A percentile compares a stretch with the other conserved stretches of the same genome.
phyloP scores from a whole-genome alignment of 2,113 vertebrate genomes.

The Cryptotis parvus region DNA sequence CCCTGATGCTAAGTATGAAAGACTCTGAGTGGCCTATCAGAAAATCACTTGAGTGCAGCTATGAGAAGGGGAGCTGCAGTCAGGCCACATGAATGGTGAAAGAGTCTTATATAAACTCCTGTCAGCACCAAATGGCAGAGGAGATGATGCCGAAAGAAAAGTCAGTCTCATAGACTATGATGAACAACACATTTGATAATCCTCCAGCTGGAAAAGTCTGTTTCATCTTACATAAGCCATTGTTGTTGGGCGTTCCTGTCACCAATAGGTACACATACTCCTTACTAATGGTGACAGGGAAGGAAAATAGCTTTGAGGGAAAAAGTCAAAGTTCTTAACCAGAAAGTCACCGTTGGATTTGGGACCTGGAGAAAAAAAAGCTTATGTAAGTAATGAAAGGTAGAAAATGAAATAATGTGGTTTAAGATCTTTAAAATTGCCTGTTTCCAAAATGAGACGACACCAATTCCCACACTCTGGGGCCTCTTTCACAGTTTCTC shows the following conservation, averaged over 20 bases:
- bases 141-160: neutral
- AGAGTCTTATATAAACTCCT: neutral
- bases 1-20: neutral
- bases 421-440: constrained; percentile 14
- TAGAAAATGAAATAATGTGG: constrained; percentile 10
- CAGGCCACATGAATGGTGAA: neutral
- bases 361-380: neutral
- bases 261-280: neutral
- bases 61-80: neutral
- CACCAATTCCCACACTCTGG: neutral
- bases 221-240: neutral
- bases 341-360: neutral
- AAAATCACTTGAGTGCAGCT: neutral
- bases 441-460: constrained; percentile 27
- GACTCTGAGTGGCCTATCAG: neutral
- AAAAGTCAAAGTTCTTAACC: constrained; percentile 33
- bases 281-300: neutral
- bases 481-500: constrained; percentile 9
- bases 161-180: neutral
- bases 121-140: neutral
- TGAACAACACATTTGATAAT: neutral
- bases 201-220: constrained; percentile 25
- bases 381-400: neutral
- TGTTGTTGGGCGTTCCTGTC: constrained; percentile 30
- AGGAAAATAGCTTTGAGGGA: neutral